phyloP scores from a whole-genome alignment of 2,797 vertebrate genomes.

The Aulostomus chinensis region DNA sequence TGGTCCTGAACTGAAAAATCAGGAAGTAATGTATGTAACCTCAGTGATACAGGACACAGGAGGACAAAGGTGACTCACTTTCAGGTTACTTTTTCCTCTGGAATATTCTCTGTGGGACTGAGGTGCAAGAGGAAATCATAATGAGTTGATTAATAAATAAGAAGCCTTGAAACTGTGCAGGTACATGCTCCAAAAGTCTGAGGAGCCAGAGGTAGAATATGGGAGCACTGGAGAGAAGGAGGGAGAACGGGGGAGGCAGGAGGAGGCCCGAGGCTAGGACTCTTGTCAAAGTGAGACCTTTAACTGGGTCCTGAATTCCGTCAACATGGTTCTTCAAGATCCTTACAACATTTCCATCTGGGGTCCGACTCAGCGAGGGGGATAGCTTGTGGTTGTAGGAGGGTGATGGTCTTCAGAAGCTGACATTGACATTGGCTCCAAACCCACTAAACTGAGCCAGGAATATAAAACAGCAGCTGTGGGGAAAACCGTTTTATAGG shows the following conservation, averaged over 20 bases:
- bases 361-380: constrained; percentile 40
- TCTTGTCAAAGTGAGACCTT: constrained; percentile 79
- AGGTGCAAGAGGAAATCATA: constrained; percentile 59
- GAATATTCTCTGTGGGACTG: constrained; percentile 49
- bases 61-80: too few species aligned
- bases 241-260: constrained; percentile 48
- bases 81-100: constrained; percentile 50
- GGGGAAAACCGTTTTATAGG: constrained; percentile 38
- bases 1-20: too few species aligned
- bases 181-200: constrained; percentile 47
- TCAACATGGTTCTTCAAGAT: constrained; percentile 72
- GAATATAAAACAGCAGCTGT: constrained; percentile 54
- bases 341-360: constrained; percentile 69
- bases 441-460: constrained; percentile 42
- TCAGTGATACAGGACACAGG: too few species aligned
- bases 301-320: constrained; percentile 75
- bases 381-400: constrained; percentile 40
- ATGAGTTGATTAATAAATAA: constrained; percentile 77
- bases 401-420: constrained; percentile 47
- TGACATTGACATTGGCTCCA: constrained; percentile 59
- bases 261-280: constrained; percentile 69
- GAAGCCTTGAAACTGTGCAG: constrained; percentile 63
- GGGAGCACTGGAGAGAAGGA: constrained; percentile 21
- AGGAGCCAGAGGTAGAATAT: constrained; percentile 19
- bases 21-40: too few species aligned